Evolutionary conservation across 2,888 invertebrate genomes (phyloP), one percentile per base, ranked within the genome.

Genomic region (Apeira syringaria): DNA sequence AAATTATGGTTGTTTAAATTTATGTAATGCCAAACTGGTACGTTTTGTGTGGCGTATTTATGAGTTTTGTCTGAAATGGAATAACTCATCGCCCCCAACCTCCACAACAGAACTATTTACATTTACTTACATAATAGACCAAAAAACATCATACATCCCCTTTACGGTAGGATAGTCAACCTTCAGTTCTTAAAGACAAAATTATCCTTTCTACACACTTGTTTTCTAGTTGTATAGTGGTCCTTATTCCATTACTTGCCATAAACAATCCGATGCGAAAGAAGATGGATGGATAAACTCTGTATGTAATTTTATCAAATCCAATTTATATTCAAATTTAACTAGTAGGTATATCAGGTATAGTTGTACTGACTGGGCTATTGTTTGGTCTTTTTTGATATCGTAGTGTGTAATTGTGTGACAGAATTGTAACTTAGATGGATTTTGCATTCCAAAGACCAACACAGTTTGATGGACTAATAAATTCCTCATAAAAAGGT

Each of bases 361-460:
- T 44, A 20, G 31, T 44, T 39, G 9, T 26, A 26, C 4, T 31
- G 34, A 45, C 39, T 24, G 34, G 39, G 34, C 38, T 45, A 39
- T 12, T 27, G 31, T 39, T 39, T 45, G 35, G 33, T 38, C 43
- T 27, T 34, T 30, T 44, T 44, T 38, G 18, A 20, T 44, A 17
- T 30, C 5, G 39, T 39, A 46, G 35, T 31, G 13, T 20, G 39
- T 39, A 35, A 31, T 18, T 35, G 39, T 45, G 45, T 32, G 45
- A 46, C 35, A 27, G 39, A 34, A 46, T 36, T 40, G 39, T 40
- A 40, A 75, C 76, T 75, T 80, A 78, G 78, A 71, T 77, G 84
- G 81, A 79, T 77, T 7, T 72, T 80, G 85, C 88, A 88, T 88
- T 88, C 88, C 88, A 85, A 81, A 80, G 75, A 80, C 85, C 82